Evolutionary conservation across 2,888 invertebrate species (phyloP).

Genomic region (Phortica okadai): DNA sequence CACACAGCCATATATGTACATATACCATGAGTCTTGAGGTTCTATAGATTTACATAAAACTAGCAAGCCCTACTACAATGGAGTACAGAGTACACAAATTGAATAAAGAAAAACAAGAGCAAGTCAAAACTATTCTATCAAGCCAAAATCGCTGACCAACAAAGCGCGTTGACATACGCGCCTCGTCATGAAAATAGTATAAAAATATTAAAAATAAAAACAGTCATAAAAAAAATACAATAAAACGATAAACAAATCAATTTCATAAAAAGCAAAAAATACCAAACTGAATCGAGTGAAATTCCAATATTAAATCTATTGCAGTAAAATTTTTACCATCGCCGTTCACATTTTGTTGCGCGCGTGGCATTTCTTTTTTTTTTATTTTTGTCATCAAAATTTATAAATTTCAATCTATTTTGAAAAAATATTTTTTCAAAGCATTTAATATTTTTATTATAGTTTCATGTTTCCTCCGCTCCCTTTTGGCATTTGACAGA

Average conservation of each 20-base stretch:
- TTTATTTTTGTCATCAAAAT: no score
- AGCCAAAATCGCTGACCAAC: slow-evolving; percentile 15
- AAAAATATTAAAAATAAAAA: background rate
- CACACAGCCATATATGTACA: no score
- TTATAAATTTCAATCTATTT: no score
- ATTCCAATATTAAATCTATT: slow-evolving; percentile 48
- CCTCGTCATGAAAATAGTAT: background rate
- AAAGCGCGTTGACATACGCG: slow-evolving; percentile 24
- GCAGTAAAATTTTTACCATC: slow-evolving; percentile 20
- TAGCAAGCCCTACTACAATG: no score
- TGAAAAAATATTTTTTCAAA: background rate
- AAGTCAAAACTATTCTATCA: background rate
- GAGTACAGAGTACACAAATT: no score
- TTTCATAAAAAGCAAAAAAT: slow-evolving; percentile 21
- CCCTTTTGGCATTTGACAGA: slow-evolving; percentile 5
- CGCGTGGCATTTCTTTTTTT: slow-evolving; percentile 20
- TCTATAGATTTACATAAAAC: no score
- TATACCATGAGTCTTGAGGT: no score
- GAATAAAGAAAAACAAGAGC: no score
- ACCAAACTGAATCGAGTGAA: background rate
- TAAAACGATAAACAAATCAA: slow-evolving; percentile 7
- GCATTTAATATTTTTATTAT: slow-evolving; percentile 1
- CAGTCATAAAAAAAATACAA: slow-evolving; percentile 23
- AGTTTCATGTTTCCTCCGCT: background rate
- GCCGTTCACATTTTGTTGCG: slow-evolving; percentile 15